Evolutionary conservation across 1,140 invertebrate species (phyloP), one percentile per base, ranked within the genome.

Genomic region (Lordiphosa collinella): DNA sequence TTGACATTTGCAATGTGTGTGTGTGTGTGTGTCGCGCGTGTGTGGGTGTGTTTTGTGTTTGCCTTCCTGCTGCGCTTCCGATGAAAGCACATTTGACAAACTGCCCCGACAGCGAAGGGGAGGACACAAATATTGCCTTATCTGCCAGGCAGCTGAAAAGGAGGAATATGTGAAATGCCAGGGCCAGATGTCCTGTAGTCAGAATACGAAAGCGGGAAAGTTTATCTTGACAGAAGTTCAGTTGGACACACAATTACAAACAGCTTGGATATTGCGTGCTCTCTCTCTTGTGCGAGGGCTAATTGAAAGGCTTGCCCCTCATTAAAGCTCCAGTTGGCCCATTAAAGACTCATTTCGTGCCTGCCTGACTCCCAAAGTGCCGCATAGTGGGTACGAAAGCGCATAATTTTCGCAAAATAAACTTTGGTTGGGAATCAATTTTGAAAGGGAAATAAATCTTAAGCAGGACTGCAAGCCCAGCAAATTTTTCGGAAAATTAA

Each of bases 21-120:
- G 51, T 38, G 54, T 55, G 22, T 35, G 2, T 41, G 16, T 22
- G 22, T 37, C 22, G 16, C 9, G 8, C 47, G 16, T 50, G 14
- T 16, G 16, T 32, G 31, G 22, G 22, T 47, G 29, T 47, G 22
- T 31, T 11, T 44, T 10, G 25, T 61, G 47, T 56, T 46, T 63
- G 49, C 5, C 12, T 58, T 60, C 61, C 68, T 59, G 55, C 46
- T 54, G 37, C 14, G 57, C 48, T 73, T 61, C 47, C 63, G 48
- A 47, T 40, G 16, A 13, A 11, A n/a, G 25, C 61, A 76, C 73
- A 47, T 55, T 76, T 78, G 74, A 73, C 63, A 78, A 69, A 62
- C 74, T 74, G 58, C 48, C 12, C 9, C 13, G 8, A 13, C 13
- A 13, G 11, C 37, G 35, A 34, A 18, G 22, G 47, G 57, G 54